Evolutionary conservation across 2,888 invertebrate genomes (phyloP).

Genomic region (Acleris emargana): DNA sequence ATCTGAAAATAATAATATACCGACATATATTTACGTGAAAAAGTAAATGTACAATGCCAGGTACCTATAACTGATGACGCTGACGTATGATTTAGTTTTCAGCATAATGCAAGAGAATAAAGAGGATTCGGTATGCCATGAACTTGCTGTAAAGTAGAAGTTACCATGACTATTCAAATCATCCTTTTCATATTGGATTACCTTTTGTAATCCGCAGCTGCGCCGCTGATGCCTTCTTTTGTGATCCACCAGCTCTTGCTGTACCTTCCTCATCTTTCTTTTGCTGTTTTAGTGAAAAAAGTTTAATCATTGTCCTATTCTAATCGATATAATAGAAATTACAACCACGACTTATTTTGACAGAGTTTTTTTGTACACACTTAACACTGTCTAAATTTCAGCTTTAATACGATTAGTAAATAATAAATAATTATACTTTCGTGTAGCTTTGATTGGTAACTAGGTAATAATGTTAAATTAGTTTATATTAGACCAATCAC

Average conservation of each 20-base stretch:
- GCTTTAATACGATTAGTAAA: conserved; percentile 29
- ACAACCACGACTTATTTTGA: conserved; percentile 77
- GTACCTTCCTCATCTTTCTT: conserved; percentile 97
- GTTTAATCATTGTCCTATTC: conserved; percentile 93
- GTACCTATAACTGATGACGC: conserved; percentile 10
- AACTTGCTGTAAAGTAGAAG: conserved; percentile 8
- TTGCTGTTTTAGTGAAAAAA: conserved; percentile 99
- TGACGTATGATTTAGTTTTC: conserved; percentile 22
- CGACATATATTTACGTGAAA: conserved; percentile 40
- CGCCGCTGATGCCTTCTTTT: conserved; percentile 98
- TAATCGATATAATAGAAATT: conserved; percentile 71
- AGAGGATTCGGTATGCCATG: background rate
- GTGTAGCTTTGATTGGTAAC: conserved; percentile 34
- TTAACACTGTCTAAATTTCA: background rate
- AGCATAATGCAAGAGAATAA: background rate
- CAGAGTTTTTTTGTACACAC: conserved; percentile 57
- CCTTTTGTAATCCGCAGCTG: conserved; percentile 99
- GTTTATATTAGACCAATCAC: conserved; percentile 34
- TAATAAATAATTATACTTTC: conserved; percentile 36
- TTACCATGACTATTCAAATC: conserved; percentile 6
- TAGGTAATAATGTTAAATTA: conserved; percentile 16
- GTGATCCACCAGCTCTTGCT: conserved; percentile 85
- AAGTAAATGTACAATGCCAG: background rate
- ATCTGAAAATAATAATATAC: conserved; percentile 86
- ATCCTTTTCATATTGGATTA: conserved; percentile 57